Percentiles rank a stretch among this genome's conserved stretches.
Evolutionary conservation across 2,888 invertebrate species (phyloP).

Genomic region (Danaus chrysippus): DNA sequence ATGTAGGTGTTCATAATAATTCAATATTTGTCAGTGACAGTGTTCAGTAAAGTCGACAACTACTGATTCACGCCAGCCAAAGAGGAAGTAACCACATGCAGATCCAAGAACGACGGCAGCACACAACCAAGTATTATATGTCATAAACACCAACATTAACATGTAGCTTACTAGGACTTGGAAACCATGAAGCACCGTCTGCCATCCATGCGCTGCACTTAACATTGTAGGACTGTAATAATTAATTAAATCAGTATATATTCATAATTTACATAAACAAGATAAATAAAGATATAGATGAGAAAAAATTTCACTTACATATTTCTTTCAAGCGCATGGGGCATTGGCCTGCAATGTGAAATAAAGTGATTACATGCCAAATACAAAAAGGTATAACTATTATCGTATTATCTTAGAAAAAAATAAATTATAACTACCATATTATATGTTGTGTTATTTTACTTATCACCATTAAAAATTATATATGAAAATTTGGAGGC

Average conservation of each 20-base stretch:
- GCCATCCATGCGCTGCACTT: conserved; percentile 89
- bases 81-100: conserved; percentile 94
- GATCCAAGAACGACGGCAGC: conserved; percentile 93
- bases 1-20: conserved; percentile 37
- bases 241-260: conserved; percentile 20
- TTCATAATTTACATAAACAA: conserved; percentile 16
- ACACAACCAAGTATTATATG: conserved; percentile 96
- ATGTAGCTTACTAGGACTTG: conserved; percentile 95
- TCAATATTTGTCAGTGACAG: conserved; percentile 85
- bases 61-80: conserved; percentile 97
- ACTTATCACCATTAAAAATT: no score
- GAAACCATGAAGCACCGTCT: conserved; percentile 92
- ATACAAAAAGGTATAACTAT: neutral
- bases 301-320: conserved; percentile 51
- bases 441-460: no score
- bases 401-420: neutral
- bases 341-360: conserved; percentile 59
- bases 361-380: neutral
- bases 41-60: conserved; percentile 97
- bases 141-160: conserved; percentile 98
- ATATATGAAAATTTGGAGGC: no score
- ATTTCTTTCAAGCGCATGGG: conserved; percentile 69
- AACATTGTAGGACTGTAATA: conserved; percentile 87
- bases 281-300: neutral
- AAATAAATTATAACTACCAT: no score